Evolutionary conservation across 2,888 invertebrate species (phyloP), one percentile per base, ranked within the genome.

Genomic region (Macrosoma leucophasiata): DNA sequence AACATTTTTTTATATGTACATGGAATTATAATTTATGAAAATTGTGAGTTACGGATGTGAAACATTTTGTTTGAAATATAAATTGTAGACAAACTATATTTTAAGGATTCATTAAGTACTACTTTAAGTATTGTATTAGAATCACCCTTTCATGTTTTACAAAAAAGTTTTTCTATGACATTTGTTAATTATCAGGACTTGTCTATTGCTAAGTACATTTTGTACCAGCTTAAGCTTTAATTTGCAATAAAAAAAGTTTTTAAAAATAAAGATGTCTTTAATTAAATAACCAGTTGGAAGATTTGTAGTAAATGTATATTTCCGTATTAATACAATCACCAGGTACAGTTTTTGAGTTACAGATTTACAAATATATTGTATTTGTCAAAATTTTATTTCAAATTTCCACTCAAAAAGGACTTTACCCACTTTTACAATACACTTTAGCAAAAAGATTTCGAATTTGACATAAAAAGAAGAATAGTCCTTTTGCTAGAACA

Each of bases 281-380:
- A 50, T 47, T 33, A 74, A 78, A 78, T 58, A 48, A 61, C 62
- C 43, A 48, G 55, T 64, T 73, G 69, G 68, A 77, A 81, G 79
- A 78, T 82, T 82, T 77, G 78, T 81, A 78, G 82, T 81, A 82
- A 82, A 82, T 77, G 76, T 81, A 81, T 81, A 82, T 82, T 82
- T 76, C 64, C 69, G 72, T 79, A 75, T 77, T 60, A 75, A 76
- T 78, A 79, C 77, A 76, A 78, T 78, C 76, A 77, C 76, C 82
- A 82, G 82, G 82, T 82, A 82, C 82, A 78, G 74, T 67, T 77
- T 73, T 72, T 65, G 72, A 78, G 77, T 77, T 70, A 72, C 65
- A 75, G 69, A 65, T 73, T 70, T 72, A 75, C 71, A 75, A 76
- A 76, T 66, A 66, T 59, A 69, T 62, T 53, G 58, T 57, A 61